Evolutionary conservation across 2,113 vertebrate genomes (phyloP), one percentile per base, ranked within the genome.

Genomic region (Camelus bactrianus): DNA sequence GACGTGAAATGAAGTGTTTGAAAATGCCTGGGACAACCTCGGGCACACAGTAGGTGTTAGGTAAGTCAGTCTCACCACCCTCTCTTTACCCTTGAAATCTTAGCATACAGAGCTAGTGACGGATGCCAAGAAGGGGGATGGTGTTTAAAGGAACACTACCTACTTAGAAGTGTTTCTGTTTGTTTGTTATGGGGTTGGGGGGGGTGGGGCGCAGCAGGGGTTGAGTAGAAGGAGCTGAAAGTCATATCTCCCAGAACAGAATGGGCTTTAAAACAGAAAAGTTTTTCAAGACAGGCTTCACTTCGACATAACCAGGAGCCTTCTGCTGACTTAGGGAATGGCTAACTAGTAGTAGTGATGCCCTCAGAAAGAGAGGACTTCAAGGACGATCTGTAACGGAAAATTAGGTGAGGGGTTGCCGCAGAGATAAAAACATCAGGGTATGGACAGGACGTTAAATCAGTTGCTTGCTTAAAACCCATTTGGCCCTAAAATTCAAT

Each of bases 21-120:
- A 75, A 65, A 52, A 67, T 19, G 76, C 3, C 19, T n/a, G 15
- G 38, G 5, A 8, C 3, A 5, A 32, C 5, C 6, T 0, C 1
- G 19, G 26, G 35, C 26, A 58, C 5, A 0, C 0, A 9, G n/a
- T 30, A 83, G 38, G 50, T 48, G 15, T n/a, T 79, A 46, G 52
- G 0, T 81, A 48, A 72, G 16, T 17, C 15, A 24, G 1, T 52
- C 24, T 79, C 92, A 24, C 26, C 56, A 10, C 17, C 3, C 5
- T 26, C 10, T 54, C 28, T 11, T 50, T 32, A 12, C 22, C 17
- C n/a, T 58, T 15, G 15, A 58, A 28, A 35, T 48, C 24, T 0
- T 19, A 48, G 52, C 46, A 52, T 5, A 1, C n/a, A 77, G 52
- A 56, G 60, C 9, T 50, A 32, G 26, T 15, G 35, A 32, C 24